Evolutionary conservation across 1,140 invertebrate species (phyloP), one percentile per base, ranked within the genome.

Genomic region (Dendrolimus punctatus): DNA sequence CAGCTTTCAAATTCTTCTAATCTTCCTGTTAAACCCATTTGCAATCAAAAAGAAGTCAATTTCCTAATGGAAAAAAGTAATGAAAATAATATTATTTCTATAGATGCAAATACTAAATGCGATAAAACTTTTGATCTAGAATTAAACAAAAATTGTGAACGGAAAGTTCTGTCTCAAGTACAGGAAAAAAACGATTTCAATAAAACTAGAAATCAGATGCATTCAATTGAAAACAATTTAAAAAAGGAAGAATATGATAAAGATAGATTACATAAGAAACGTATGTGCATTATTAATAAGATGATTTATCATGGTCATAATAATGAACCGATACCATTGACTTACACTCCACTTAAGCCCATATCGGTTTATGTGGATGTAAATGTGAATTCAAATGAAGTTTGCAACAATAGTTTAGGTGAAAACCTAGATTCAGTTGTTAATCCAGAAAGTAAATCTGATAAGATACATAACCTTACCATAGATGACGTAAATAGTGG

Each of bases 231-330:
- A 23, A 40, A 50, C 42, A 6, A 9, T 50, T 41, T 40, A 41
- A 50, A 58, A 5, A 43, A 23, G 23, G 23, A 55, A 7, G 47
- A 46, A 49, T 64, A 45, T 10, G 60, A 72, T 43, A 23, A 60
- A 46, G 64, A 77, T 53, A 67, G 71, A 57, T 44, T 80, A 45
- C 57, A 61, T 46, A 58, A 57, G 8, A 80, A 81, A 66, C 71
- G 79, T 4, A 59, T 70, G 45, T 61, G 62, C 37, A 60, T 84
- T 57, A 39, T 80, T 23, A 76, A 76, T 64, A 73, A 74, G 54
- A 61, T 73, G 59, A 53, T 71, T 41, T 49, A 51, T 36, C 62
- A 73, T 55, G 39, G 50, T 39, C 62, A 40, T 49, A 44, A 51
- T 56, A 48, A 58, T 42, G 51, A 69, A 50, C 65, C 77, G 5